Base-by-base conservation (phyloP, 2,888 invertebrate species). In the Cremastinae sp. region DNA sequence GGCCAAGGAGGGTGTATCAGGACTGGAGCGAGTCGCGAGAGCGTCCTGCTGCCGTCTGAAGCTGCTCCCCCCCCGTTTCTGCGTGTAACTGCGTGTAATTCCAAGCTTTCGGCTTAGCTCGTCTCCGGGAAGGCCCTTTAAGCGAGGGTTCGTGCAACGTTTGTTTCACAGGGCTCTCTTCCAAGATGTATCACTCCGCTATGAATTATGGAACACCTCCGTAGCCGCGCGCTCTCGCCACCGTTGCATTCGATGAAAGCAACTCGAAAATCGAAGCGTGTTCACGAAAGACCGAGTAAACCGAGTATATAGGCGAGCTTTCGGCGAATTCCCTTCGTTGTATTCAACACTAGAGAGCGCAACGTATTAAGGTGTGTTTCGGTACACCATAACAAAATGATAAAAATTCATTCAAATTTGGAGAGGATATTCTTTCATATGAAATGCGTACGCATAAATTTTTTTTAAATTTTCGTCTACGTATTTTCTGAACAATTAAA, bases 181-280 rank as follows among this genome's bases (percentile, higher is more conserved):
- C 75, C 84, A 86, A 88, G 88, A 87, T 85, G 87, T 88, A 88
- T 87, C 88, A 88, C 87, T 87, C 83, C 83, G 83, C 80, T 84
- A 86, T 88, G 86, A 88, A 88, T 88, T 87, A 88, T 87, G 84
- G 82, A 87, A 78, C 76, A 79, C 78, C 82, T 83, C 76, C n/a
- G n/a, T n/a, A 77, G 82, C 81, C 84, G 81, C 81, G 81, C n/a
- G 78, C 81, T 81, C 81, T 81, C 45, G 45, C 51, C 49, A 56
- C 51, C 66, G 59, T 51, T 54, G 58, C 76, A 53, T 41, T 54
- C 70, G 28, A 8, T 28, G 49, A 20, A 34, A 54, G 47, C 53
- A 69, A 38, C 64, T 43, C 2, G 64, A 58, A 64, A 10, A 38
- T 41, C 20, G 53, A 47, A 47, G 49, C 34, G 70, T 22, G 22